Evolutionary conservation across 2,113 vertebrate genomes (phyloP), one percentile per base, ranked within the genome.

Genomic region (Heterotilapia buettikoferi): DNA sequence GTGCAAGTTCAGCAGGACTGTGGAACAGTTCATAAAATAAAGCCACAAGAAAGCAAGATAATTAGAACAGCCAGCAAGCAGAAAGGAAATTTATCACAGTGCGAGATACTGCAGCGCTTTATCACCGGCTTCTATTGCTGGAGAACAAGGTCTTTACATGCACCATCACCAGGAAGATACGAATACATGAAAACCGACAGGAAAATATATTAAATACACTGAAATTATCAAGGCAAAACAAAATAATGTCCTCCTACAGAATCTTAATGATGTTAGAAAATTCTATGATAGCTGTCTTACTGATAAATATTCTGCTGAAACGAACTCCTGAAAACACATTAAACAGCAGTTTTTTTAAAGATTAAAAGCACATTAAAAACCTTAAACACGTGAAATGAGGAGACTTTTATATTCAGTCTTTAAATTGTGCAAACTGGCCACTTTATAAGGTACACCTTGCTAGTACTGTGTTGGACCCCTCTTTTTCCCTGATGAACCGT

Each of bases 61-160:
- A 84, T 82, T 86, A 87, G 83, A 89, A 54, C 76, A 68, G n/a
- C 59, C 81, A 57, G 16, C 57, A 13, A 21, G 61, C 26, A 82
- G 84, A 73, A 76, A 56, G 38, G 56, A 50, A 82, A 87, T 82
- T 76, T 76, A 73, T 82, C 63, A 82, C 85, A n/a, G 54, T 40
- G 7, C 16, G 8, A 38, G 59, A 86, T n/a, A 43, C 85, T 73
- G 85, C 85, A 73, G 79, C 7, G 12, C 40, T 68, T 87, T 31
- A 82, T 82, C 63, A 50, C 53, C 8, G 5, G 80, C 52, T 82
- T 50, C 63, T 86, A 50, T 56, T 50, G 63, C 29, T 52, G 47
- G 56, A 83, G 85, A 76, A 83, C 9, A 76, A 83, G 71, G 85
- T 18, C 6, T 21, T 71, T 47, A 76, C 21, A 36, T 24, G 45